These are phyloP conservation scores for Trachymyrmex cornetzi DNA, from an alignment of 1,140 invertebrate genomes.

Conservation along the genomic window DNA sequence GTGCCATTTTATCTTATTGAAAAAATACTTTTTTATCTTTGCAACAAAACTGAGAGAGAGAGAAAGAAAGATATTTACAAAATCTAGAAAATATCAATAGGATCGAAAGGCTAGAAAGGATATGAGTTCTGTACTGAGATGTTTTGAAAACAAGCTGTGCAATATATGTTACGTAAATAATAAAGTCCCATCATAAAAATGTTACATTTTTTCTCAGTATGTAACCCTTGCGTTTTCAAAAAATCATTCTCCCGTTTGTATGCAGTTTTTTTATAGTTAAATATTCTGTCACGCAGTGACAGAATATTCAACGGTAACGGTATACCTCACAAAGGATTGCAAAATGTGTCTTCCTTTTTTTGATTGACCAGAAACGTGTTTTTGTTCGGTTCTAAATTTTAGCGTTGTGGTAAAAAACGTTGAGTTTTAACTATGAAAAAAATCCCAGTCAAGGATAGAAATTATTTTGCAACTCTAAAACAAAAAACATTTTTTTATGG, in stretches of 20 bases:
- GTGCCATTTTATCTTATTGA: neutral
- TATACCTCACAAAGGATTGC: conserved; percentile 35
- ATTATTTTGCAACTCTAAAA: neutral
- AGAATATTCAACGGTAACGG: conserved; percentile 19
- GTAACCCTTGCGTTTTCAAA: conserved; percentile 12
- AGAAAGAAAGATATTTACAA: neutral
- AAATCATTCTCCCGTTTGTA: conserved; percentile 40
- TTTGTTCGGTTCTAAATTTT: conserved; percentile 15
- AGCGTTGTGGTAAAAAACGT: neutral
- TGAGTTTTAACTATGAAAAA: conserved; percentile 15
- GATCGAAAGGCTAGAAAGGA: neutral
- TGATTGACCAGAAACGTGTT: conserved; percentile 17
- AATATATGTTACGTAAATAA: conserved; percentile 40
- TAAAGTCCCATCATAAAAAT: neutral
- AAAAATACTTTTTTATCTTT: neutral
- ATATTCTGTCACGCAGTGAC: conserved; percentile 26
- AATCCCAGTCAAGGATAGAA: neutral
- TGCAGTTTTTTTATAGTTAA: conserved; percentile 29
- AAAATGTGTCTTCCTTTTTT: conserved; percentile 17
- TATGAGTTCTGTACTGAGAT: neutral
- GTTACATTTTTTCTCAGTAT: conserved; percentile 7
- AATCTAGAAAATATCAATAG: neutral
- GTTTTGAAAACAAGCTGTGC: conserved; percentile 33
- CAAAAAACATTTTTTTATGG: neutral
- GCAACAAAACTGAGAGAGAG: neutral